These are phyloP conservation scores for Entomyzon cyanotis DNA, from an alignment of 2,113 vertebrate genomes.

Conservation along the genomic window DNA sequence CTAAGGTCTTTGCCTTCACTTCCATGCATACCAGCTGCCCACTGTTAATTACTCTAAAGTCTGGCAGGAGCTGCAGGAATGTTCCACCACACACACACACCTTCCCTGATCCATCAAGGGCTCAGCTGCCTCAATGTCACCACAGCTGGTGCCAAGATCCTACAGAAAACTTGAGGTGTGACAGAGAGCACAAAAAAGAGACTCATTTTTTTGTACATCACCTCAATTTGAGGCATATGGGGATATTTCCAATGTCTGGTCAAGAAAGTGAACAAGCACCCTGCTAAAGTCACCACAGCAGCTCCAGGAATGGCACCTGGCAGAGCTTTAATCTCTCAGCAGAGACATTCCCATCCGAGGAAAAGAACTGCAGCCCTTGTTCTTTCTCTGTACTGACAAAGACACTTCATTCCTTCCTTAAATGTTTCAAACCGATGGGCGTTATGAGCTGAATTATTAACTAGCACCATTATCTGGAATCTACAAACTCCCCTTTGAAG, in stretches of 20 bases:
- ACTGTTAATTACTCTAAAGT: background rate
- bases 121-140: accelerated
- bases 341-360: background rate
- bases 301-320: background rate
- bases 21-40: background rate
- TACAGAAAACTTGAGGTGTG: background rate
- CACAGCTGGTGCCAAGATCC: background rate
- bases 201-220: background rate
- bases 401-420: background rate
- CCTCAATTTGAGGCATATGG: background rate
- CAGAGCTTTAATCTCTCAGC: background rate
- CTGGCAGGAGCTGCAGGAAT: background rate
- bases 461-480: background rate
- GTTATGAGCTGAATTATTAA: background rate
- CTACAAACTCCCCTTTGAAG: conserved; percentile 5
- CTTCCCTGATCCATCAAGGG: background rate
- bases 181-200: background rate
- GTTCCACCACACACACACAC: background rate
- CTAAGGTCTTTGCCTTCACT: background rate
- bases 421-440: background rate
- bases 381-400: background rate
- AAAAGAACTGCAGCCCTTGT: background rate
- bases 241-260: background rate
- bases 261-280: background rate
- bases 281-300: background rate